Evolutionary conservation across 1,140 invertebrate genomes (phyloP), one percentile per base, ranked within the genome.

Genomic region (Drusus annulatus): DNA sequence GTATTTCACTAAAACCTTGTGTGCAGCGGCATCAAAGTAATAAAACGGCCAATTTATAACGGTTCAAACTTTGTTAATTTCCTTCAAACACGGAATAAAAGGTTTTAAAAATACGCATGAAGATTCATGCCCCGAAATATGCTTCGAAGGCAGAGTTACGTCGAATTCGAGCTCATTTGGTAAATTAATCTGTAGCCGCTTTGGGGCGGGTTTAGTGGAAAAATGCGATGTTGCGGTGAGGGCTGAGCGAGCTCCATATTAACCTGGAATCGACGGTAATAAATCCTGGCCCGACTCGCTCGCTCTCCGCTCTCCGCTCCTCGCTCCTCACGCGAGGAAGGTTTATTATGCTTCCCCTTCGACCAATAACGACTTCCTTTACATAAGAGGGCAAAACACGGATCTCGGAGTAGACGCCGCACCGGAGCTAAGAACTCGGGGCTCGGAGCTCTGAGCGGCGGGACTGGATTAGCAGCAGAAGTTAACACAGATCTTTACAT

Each of bases 251-350:
- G 36, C 36, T 16, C 15, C 80, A 71, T 78, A 78, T 78, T 73
- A 81, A 78, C 80, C 80, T 78, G 80, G 58, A 71, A 78, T 73
- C 75, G 76, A 36, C 54, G 23, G 76, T 54, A 78, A 81, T 81
- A 81, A 81, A 81, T 81, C 80, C 75, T 21, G 17, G 19, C 50
- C 21, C 60, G 60, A 54, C 74, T 69, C 69, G 52, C 50, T 16
- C 7, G 45, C 13, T 45, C 36, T 45, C 54, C 19, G 16, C 50
- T 28, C 45, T 5, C 50, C 68, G 25, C 25, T 28, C 16, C 54
- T 8, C 54, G 13, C 21, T 17, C 21, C 62, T 28, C 62, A 65
- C 28, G 23, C 62, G 62, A 19, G 56, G 56, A 60, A 60, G 56
- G 56, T 60, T 60, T 60, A 60, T 60, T 60, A 23, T 23, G 10